Evolutionary conservation across 1,140 invertebrate species (phyloP), one percentile per base, ranked within the genome.

Genomic region (Polyergus mexicanus): DNA sequence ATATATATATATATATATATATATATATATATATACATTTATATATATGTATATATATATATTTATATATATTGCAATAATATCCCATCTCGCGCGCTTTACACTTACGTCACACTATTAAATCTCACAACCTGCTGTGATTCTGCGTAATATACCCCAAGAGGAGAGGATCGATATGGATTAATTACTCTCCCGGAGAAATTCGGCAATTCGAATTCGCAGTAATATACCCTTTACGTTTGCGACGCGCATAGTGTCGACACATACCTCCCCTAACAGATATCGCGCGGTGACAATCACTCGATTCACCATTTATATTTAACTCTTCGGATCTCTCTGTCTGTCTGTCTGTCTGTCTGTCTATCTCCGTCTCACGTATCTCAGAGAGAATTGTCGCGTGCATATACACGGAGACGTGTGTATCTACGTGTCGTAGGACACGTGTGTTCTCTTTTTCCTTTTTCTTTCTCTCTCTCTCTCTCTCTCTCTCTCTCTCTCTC

Each of bases 1-100:
- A n/a, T 35, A n/a, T 41, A 92, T 93, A 92, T 93, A 91, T 63
- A 76, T 76, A 13, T 28, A 16, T 62, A 62, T 63, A 65, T 35
- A 35, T 54, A 92, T 94, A 35, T 32, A 32, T 56, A 38, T 60
- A 60, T 75, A 74, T 84, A n/a, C n/a, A n/a, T n/a, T n/a, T 35
- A n/a, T 41, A 92, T 93, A 92, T 93, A 91, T 63, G 63, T 76
- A 13, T 28, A 16, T 62, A 62, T 63, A 65, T 35, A 35, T 54
- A 92, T 94, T 63, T 32, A 32, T 56, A 38, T 60, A 60, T 75
- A 74, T 84, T 84, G 63, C 78, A 58, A 56, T 81, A 81, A 81
- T 74, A 83, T 71, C 54, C 78, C 78, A 47, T 54, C 68, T 60
- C 62, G 68, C 88, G 72, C 87, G 71, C 60, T 89, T 66, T 84